These are phyloP conservation scores for Trachemys scripta DNA, from an alignment of 2,113 vertebrate species.

Conservation along the genomic window DNA sequence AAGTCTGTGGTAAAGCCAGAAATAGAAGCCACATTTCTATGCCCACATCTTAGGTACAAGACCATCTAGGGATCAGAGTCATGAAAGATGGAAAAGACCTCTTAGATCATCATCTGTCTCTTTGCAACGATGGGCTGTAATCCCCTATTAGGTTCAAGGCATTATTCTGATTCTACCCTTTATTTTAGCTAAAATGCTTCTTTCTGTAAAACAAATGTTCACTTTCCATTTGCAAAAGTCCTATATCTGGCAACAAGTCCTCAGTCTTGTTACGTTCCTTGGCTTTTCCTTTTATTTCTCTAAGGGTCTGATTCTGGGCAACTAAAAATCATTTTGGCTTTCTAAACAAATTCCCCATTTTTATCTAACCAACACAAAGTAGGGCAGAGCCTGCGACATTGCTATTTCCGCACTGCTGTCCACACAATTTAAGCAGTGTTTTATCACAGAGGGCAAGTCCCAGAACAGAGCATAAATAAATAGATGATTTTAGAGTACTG, in stretches of 20 bases:
- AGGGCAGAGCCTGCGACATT: slow-evolving; percentile 7
- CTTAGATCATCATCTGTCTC: not conserved
- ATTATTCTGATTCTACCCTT: not conserved
- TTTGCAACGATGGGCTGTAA: not conserved
- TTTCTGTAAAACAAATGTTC: not conserved
- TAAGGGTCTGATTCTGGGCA: not conserved
- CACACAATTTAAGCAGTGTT: slow-evolving; percentile 55
- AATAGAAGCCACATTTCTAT: not conserved
- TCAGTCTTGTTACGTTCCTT: not conserved
- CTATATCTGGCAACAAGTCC: not conserved
- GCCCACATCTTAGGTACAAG: not conserved
- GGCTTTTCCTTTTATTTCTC: slow-evolving; percentile 40
- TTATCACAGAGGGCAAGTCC: slow-evolving; percentile 69
- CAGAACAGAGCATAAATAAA: slow-evolving; percentile 79
- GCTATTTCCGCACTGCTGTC: slow-evolving; percentile 41
- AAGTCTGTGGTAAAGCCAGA: rapidly evolving
- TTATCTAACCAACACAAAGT: slow-evolving; percentile 52
- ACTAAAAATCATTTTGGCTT: slow-evolving; percentile 53
- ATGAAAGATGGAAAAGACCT: not conserved
- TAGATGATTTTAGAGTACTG: slow-evolving; percentile 77
- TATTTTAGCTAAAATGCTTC: not conserved
- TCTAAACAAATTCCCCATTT: not conserved
- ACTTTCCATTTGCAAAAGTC: not conserved
- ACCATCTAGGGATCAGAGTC: not conserved
- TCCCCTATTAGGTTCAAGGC: not conserved